Conservation (phyloP, 2,797 vertebrate species). For the Natrix natrix region DNA sequence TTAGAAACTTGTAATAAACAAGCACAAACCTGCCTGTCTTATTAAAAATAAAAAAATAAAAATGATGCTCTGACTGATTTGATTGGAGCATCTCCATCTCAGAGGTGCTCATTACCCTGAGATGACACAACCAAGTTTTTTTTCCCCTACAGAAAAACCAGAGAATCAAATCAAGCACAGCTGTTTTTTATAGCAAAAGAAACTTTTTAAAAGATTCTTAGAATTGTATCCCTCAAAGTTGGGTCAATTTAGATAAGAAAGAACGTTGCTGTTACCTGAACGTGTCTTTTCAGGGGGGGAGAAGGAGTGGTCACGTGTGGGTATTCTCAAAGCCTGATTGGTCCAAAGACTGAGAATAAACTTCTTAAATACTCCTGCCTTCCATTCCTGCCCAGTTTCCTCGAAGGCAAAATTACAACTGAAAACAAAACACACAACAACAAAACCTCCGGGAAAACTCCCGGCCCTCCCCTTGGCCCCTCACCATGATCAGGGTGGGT, state of each 20-base stretch:
- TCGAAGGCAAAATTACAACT: too few species aligned
- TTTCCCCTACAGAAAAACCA: background rate
- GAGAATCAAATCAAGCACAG: background rate
- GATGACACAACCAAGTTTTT: background rate
- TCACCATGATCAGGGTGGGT: too few species aligned
- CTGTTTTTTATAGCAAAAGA: rapidly evolving
- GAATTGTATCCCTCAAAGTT: background rate
- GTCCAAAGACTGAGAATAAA: too few species aligned
- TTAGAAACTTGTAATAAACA: background rate
- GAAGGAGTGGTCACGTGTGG: too few species aligned
- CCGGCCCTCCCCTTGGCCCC: too few species aligned
- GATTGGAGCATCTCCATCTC: constrained; percentile 16
- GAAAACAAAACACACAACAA: too few species aligned
- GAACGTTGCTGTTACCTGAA: too few species aligned
- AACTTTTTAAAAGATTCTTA: background rate
- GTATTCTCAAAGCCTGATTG: too few species aligned
- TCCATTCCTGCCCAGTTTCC: too few species aligned
- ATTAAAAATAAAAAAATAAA: background rate
- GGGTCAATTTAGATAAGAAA: background rate
- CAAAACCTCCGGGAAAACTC: too few species aligned
- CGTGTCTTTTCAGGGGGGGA: too few species aligned
- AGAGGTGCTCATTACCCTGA: constrained; percentile 21
- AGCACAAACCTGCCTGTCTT: background rate
- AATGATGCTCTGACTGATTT: background rate
- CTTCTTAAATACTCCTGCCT: too few species aligned